Base-by-base conservation (phyloP, 64 coral and sea anemone genomes). In the Stylophora pistillata region DNA sequence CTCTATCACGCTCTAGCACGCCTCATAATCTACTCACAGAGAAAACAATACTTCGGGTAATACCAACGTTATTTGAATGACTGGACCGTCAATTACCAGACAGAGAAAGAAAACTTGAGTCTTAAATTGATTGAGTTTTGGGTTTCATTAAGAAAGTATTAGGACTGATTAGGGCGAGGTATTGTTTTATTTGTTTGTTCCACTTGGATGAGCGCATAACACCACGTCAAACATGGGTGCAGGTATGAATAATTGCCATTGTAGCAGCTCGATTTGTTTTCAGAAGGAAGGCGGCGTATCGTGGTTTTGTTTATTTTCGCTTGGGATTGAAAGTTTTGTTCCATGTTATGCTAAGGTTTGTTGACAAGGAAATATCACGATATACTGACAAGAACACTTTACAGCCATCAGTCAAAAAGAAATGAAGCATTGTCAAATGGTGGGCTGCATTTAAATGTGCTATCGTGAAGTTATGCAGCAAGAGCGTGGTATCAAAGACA, bases 231-330 rank as follows among this genome's bases (percentile, higher is more conserved):
- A 62, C 60, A 69, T 30, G 4, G 32, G 33, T 83, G 13, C 10
- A 83, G 61, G 33, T 6, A 75, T 81, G 78, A 81, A 59, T 81
- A 68, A 83, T 83, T 83, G 61, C 68, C 10, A 34, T 69, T 66
- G 32, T 68, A 0, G 63, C 21, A 2, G 63, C 10, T 66, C 21
- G 21, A 66, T 53, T 83, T 53, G 59, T 41, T 69, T 52, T 47
- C 37, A 47, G 37, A 10, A 52, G 3, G 26, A 23, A 37, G 60
- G 53, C 26, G 26, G 17, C 58, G 57, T 58, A 59, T 37, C 11
- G 57, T 37, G 0, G 58, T 64, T 82, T 82, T 23, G 78, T 82
- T 65, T 82, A 21, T 34, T 33, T 20, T 59, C 27, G n/a, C 55
- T 15, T 30, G 56, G 25, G 16, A 58, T 14, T 12, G 55, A 59